A percentile compares a stretch with the other conserved stretches of the same genome.
Evolutionary conservation across 2,113 vertebrate species (phyloP).

Genomic region (Chrysochloris asiatica): DNA sequence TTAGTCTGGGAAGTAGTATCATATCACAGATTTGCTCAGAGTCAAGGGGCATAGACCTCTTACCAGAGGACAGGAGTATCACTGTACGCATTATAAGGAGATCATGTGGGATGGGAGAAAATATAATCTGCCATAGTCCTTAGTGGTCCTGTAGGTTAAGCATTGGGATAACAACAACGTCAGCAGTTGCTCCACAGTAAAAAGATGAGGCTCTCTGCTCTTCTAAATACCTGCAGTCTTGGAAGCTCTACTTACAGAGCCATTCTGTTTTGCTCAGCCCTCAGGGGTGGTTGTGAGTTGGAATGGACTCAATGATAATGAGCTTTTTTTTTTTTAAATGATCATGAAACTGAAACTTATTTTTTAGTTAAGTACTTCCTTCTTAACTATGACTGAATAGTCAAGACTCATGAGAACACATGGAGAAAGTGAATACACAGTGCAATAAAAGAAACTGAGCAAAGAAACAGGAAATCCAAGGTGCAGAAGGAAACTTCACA

Average conservation of each 20-base stretch:
- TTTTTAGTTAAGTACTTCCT: not conserved
- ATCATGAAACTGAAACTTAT: not conserved
- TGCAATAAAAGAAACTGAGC: not conserved
- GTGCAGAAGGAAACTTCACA: conserved; percentile 12
- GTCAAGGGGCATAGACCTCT: not conserved
- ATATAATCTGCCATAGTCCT: not conserved
- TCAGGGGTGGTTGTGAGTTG: no score
- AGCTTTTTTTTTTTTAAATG: not conserved
- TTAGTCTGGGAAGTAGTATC: no score
- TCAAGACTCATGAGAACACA: not conserved
- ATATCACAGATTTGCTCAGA: not conserved
- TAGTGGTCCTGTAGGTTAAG: not conserved
- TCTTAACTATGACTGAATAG: not conserved
- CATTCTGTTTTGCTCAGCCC: no score
- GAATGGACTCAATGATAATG: no score
- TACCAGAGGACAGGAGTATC: not conserved
- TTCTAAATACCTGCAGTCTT: no score
- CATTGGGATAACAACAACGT: not conserved
- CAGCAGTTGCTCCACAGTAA: no score
- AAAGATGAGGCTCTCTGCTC: no score
- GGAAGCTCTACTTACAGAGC: no score
- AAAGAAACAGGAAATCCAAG: not conserved
- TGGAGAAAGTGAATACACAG: not conserved
- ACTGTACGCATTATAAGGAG: not conserved
- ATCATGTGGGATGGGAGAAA: not conserved